A percentile compares a stretch with the other conserved stretches of the same genome.
phyloP scores from a whole-genome alignment of 2,888 invertebrate species.

The Anodontia alba region DNA sequence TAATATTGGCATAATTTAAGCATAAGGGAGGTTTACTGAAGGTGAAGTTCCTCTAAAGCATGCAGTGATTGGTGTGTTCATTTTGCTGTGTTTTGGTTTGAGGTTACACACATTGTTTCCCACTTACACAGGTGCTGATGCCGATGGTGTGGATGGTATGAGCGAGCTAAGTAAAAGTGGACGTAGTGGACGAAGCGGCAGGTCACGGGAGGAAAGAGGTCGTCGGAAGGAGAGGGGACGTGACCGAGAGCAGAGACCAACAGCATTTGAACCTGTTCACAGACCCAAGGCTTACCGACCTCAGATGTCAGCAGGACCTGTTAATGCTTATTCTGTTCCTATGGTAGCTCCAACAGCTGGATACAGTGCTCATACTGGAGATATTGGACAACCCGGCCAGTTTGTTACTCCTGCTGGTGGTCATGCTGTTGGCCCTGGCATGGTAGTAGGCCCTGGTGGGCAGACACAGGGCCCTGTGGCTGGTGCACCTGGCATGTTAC shows the following conservation, averaged over 20 bases:
- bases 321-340: constrained; percentile 48
- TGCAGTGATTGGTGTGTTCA: constrained; percentile 4
- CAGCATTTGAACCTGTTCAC: constrained; percentile 76
- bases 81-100: constrained; percentile 14
- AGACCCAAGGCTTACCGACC: constrained; percentile 67
- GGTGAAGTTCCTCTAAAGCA: neutral
- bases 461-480: neutral
- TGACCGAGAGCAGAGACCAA: constrained; percentile 43
- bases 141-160: constrained; percentile 50
- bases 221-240: constrained; percentile 31
- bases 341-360: constrained; percentile 16
- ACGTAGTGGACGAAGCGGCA: constrained; percentile 53
- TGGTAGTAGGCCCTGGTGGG: constrained; percentile 18
- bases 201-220: constrained; percentile 29
- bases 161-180: constrained; percentile 43
- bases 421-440: constrained; percentile 29
- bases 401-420: constrained; percentile 18
- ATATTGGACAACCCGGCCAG: neutral
- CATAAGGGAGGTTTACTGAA: too few species aligned
- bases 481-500: neutral
- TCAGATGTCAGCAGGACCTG: constrained; percentile 53
- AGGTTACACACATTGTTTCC: constrained; percentile 38
- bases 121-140: constrained; percentile 45
- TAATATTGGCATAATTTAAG: too few species aligned
- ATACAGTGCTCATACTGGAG: neutral